Conservation (phyloP, 2,113 vertebrate species). For the Columba janthina region DNA sequence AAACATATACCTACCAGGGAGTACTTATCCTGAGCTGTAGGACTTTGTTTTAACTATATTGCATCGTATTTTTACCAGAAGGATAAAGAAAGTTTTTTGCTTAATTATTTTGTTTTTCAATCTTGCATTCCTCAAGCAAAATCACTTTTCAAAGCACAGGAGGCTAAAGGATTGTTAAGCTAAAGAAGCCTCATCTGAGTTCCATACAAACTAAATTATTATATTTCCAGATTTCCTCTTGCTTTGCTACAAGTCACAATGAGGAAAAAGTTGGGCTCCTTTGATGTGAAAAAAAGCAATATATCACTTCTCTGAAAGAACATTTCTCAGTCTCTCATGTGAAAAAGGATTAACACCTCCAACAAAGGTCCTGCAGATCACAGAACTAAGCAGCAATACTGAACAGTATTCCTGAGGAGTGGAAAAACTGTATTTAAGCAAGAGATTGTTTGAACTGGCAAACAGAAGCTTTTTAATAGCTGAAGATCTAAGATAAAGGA, state of each 20-base stretch:
- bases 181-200: constrained; percentile 64
- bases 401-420: constrained; percentile 75
- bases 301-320: constrained; percentile 82
- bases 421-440: constrained; percentile 79
- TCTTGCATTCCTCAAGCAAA: constrained; percentile 29
- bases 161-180: constrained; percentile 14
- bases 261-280: constrained; percentile 64
- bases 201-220: constrained; percentile 71
- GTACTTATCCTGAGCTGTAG: neutral
- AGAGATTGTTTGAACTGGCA: constrained; percentile 77
- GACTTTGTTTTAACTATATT: constrained; percentile 17
- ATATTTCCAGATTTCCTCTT: constrained; percentile 77
- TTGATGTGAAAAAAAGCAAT: constrained; percentile 83
- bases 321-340: constrained; percentile 84
- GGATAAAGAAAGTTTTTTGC: neutral
- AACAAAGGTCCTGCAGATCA: constrained; percentile 81
- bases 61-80: neutral
- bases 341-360: constrained; percentile 86
- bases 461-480: constrained; percentile 81
- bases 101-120: constrained; percentile 3
- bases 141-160: constrained; percentile 40
- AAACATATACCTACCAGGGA: neutral
- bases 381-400: constrained; percentile 74
- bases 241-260: constrained; percentile 68
- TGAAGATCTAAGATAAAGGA: constrained; percentile 74